Evolutionary conservation across 2,113 vertebrate species (phyloP), one percentile per base, ranked within the genome.

Genomic region (Melospiza melodia): DNA sequence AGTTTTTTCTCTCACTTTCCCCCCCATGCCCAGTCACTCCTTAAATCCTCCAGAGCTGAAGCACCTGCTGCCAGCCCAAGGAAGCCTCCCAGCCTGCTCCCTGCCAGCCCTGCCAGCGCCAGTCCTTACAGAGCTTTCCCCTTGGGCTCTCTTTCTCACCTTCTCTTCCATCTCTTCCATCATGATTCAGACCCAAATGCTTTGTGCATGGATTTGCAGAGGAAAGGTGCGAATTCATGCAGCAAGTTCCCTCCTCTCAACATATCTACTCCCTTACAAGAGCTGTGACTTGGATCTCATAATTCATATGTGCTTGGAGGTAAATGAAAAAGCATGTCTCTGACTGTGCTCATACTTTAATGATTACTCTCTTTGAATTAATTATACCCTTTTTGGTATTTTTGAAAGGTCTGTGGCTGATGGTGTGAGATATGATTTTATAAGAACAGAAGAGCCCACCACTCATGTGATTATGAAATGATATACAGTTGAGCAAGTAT

Each of bases 361-460:
- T 84, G 80, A 90, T 93, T 79, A 72, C 48, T 78, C 43, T 65
- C 37, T 83, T 79, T 96, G 92, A 94, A 90, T 93, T 95, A 96
- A 96, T 96, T 94, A 92, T 78, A 82, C 11, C 15, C 25, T 44
- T 94, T 74, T 46, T n/a, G 58, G 57, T 88, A 24, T 81, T 74
- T 89, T 79, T 90, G 52, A 78, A 87, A 75, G 54, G 37, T 89
- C 66, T 91, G 66, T 57, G 58, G 30, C 73, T 92, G 91, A 84
- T 84, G 74, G 77, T 65, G 54, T 75, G 84, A 87, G 77, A 76
- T 95, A 61, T 82, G 89, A 87, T 92, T 91, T 95, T 81, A 67
- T 52, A 94, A 84, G 90, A 92, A 71, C 52, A 86, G 90, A 88
- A 86, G 74, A 93, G 57, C 25, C 0, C 2, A 77, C 88, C 86